phyloP scores from a whole-genome alignment of 1,140 invertebrate genomes.

The Daktulosphaira vitifoliae region DNA sequence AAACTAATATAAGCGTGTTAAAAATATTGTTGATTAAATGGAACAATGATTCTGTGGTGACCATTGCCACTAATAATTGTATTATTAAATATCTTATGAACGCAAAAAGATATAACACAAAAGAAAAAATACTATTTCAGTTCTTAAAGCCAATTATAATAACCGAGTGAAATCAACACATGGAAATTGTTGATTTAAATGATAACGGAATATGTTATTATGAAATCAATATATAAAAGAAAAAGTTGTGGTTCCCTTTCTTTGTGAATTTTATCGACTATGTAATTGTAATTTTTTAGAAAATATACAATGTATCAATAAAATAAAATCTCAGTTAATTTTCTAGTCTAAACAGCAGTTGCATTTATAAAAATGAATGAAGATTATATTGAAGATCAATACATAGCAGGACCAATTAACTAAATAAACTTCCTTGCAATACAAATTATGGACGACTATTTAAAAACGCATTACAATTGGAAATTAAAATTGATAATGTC shows the following conservation, averaged over 20 bases:
- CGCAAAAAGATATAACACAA: too few species aligned
- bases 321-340: conserved; percentile 14
- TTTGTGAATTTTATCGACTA: conserved; percentile 38
- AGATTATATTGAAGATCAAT: background rate
- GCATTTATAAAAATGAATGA: background rate
- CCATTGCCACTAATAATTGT: too few species aligned
- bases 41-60: too few species aligned
- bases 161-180: conserved; percentile 39
- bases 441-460: conserved; percentile 24
- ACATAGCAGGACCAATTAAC: background rate
- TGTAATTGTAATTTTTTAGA: conserved; percentile 39
- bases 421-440: conserved; percentile 11
- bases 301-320: conserved; percentile 23
- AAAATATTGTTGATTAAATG: too few species aligned
- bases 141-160: too few species aligned
- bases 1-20: too few species aligned
- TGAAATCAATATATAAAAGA: conserved; percentile 38
- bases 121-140: too few species aligned
- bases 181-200: conserved; percentile 39
- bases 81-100: too few species aligned
- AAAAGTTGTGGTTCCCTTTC: conserved; percentile 41
- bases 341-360: conserved; percentile 15
- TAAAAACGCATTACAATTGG: conserved; percentile 17
- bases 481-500: conserved; percentile 7
- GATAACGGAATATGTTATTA: conserved; percentile 38